Percentiles rank a stretch among this genome's conserved stretches.
Conservation (phyloP, 2,888 invertebrate species). For the Zelleria hepariella region DNA sequence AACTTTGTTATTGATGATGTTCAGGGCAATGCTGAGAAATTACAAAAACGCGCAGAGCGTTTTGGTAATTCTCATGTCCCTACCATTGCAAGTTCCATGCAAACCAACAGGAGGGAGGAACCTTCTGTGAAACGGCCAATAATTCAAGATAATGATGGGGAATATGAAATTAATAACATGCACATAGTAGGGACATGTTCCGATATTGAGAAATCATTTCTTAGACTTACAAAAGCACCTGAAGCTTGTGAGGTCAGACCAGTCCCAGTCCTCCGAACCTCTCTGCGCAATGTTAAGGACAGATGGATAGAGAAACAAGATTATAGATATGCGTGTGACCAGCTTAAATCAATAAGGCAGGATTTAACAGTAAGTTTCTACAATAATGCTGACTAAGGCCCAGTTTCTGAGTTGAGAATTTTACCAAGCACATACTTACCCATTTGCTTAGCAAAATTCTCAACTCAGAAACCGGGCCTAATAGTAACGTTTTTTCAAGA, state of each 20-base stretch:
- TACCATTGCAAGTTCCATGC: constrained; percentile 61
- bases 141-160: constrained; percentile 75
- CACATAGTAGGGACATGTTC: constrained; percentile 95
- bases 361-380: constrained; percentile 89
- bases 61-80: constrained; percentile 75
- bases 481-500: too few species aligned
- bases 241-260: constrained; percentile 94
- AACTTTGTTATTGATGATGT: constrained; percentile 77
- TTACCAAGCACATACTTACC: too few species aligned
- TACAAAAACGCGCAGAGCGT: constrained; percentile 91
- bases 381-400: neutral
- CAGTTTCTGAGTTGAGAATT: too few species aligned
- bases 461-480: too few species aligned
- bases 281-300: constrained; percentile 91
- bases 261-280: constrained; percentile 84
- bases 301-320: constrained; percentile 93
- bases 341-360: constrained; percentile 97
- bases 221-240: constrained; percentile 96
- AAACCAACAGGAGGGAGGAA: constrained; percentile 40
- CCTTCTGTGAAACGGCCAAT: constrained; percentile 40
- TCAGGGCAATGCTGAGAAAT: constrained; percentile 82
- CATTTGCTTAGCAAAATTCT: too few species aligned
- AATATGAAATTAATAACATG: constrained; percentile 87
- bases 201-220: constrained; percentile 96
- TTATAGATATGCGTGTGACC: constrained; percentile 98